phyloP scores from a whole-genome alignment of 2,113 vertebrate genomes.

The Dascyllus trimaculatus region DNA sequence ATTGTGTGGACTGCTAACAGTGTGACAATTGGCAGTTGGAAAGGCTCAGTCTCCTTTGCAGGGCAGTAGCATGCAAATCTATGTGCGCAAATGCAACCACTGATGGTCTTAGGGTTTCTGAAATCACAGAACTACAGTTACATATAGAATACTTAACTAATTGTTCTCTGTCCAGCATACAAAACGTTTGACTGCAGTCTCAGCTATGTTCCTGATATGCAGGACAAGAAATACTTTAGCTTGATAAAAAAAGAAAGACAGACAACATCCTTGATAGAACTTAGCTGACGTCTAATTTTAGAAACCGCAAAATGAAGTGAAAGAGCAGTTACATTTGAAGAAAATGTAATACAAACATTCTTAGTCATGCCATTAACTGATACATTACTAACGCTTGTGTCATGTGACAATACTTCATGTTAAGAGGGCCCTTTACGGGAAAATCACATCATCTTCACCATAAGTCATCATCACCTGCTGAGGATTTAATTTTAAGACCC shows the following conservation, averaged over 20 bases:
- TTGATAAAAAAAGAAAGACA: neutral
- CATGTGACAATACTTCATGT: conserved; percentile 41
- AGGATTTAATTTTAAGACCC: conserved; percentile 62
- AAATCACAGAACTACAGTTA: conserved; percentile 1
- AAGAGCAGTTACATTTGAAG: no score
- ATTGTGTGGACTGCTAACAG: neutral
- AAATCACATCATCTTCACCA: conserved; percentile 60
- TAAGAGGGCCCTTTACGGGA: conserved; percentile 28
- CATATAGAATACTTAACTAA: conserved; percentile 3
- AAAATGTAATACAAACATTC: neutral
- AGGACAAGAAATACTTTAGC: conserved; percentile 9
- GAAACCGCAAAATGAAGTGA: neutral
- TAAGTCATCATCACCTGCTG: conserved; percentile 64
- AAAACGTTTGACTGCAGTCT: neutral
- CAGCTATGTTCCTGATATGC: neutral
- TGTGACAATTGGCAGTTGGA: conserved; percentile 1
- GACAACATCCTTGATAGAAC: neutral
- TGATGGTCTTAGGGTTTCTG: neutral
- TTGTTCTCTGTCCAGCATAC: conserved; percentile 15
- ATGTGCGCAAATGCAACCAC: conserved; percentile 5
- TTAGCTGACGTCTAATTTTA: neutral
- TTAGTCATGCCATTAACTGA: neutral
- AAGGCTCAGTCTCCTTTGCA: conserved; percentile 21
- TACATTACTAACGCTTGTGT: conserved; percentile 6
- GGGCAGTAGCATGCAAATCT: conserved; percentile 11